phyloP scores from a whole-genome alignment of 92 coral and sea anemone genomes.

The Anthopleura xanthogrammica region DNA sequence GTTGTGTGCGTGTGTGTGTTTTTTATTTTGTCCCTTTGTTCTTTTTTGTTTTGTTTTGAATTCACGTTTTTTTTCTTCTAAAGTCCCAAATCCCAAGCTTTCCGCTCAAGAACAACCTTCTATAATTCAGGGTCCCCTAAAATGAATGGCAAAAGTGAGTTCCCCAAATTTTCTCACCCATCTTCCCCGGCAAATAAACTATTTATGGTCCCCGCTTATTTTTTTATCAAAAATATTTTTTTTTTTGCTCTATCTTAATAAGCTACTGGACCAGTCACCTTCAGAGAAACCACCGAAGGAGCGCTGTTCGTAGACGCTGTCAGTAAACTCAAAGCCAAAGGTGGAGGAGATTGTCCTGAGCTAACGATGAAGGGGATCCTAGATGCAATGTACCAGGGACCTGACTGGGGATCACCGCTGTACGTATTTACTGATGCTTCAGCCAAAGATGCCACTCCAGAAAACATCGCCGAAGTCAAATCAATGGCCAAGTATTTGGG shows the following conservation, averaged over 20 bases:
- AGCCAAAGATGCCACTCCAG: slow-evolving; percentile 71
- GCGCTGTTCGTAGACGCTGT: slow-evolving; percentile 55
- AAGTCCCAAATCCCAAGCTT: too few species aligned
- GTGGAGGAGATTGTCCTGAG: slow-evolving; percentile 86
- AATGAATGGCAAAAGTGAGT: too few species aligned
- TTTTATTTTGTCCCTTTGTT: too few species aligned
- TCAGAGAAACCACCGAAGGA: slow-evolving; percentile 46
- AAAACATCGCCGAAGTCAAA: slow-evolving; percentile 50
- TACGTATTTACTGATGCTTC: slow-evolving; percentile 88
- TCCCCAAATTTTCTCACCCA: too few species aligned
- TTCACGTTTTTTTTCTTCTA: too few species aligned
- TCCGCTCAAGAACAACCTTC: too few species aligned
- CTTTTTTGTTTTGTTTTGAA: too few species aligned
- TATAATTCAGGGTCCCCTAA: too few species aligned
- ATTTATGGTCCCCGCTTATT: too few species aligned
- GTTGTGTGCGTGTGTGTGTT: too few species aligned
- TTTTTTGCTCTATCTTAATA: not conserved
- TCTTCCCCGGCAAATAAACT: too few species aligned
- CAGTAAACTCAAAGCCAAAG: slow-evolving; percentile 50
- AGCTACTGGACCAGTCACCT: slow-evolving; percentile 41
- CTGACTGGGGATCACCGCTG: slow-evolving; percentile 80
- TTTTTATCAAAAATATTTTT: too few species aligned
- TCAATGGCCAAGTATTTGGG: slow-evolving; percentile 49
- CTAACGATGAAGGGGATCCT: slow-evolving; percentile 68
- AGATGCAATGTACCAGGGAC: slow-evolving; percentile 63